phyloP scores from a whole-genome alignment of 1,140 invertebrate species.

The Drosophila equinoxialis region DNA sequence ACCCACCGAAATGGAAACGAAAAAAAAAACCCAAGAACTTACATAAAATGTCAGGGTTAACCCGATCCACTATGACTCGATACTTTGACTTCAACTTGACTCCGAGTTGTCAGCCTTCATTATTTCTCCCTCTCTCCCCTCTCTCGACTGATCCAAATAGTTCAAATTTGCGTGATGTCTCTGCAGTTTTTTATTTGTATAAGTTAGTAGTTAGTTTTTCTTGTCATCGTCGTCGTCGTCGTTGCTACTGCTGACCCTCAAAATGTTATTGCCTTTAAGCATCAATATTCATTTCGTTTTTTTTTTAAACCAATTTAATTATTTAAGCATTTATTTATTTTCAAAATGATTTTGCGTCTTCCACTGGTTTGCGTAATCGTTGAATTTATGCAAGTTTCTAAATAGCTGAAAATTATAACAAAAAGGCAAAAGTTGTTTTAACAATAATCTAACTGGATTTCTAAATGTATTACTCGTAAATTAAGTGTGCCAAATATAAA shows the following conservation, averaged over 20 bases:
- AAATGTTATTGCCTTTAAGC: conserved; percentile 55
- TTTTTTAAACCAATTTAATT: not conserved
- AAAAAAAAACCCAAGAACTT: conserved; percentile 35
- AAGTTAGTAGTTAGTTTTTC: conserved; percentile 40
- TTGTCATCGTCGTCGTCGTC: conserved; percentile 20
- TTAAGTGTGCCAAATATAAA: too few relatives aligned
- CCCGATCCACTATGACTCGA: conserved; percentile 32
- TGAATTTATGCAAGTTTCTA: not conserved
- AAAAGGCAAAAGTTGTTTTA: too few relatives aligned
- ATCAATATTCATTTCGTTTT: conserved; percentile 30
- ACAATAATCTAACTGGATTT: too few relatives aligned
- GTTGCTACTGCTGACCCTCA: conserved; percentile 33
- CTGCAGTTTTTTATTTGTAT: conserved; percentile 27
- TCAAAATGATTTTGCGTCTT: not conserved
- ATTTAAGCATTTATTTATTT: conserved; percentile 12
- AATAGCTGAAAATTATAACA: not conserved
- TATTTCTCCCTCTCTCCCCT: not conserved
- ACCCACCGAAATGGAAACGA: not conserved
- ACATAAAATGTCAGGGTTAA: conserved; percentile 31
- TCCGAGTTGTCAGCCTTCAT: conserved; percentile 27
- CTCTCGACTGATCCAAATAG: conserved; percentile 9
- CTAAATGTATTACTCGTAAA: too few relatives aligned
- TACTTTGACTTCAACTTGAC: conserved; percentile 18
- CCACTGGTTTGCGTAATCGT: not conserved
- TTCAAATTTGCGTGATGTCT: conserved; percentile 35